These are phyloP conservation scores for Trachythela sp. DNA, from an alignment of 64 coral and sea anemone species.

Conservation along the genomic window DNA sequence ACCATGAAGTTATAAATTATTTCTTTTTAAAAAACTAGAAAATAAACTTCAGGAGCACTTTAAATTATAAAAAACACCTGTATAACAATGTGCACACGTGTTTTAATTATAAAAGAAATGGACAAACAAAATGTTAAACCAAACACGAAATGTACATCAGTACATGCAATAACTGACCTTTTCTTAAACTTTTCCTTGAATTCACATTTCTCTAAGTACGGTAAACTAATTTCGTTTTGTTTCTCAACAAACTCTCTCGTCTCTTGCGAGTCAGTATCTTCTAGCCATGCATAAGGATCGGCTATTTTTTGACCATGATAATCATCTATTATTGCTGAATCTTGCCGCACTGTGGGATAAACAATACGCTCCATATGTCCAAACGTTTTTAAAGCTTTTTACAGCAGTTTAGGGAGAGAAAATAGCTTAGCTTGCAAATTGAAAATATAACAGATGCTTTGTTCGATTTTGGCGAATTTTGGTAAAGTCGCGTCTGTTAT, in stretches of 20 bases:
- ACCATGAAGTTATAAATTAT: too few species aligned
- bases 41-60: too few species aligned
- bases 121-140: not conserved
- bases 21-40: too few species aligned
- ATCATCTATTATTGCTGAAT: slow-evolving; percentile 49
- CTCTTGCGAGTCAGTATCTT: slow-evolving; percentile 69
- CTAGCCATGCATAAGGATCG: slow-evolving; percentile 70
- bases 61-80: too few species aligned
- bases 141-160: not conserved
- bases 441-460: not conserved
- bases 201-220: slow-evolving; percentile 61
- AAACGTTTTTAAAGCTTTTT: not conserved
- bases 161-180: slow-evolving; percentile 39
- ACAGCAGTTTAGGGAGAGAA: not conserved
- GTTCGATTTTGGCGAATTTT: not conserved
- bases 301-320: slow-evolving; percentile 61
- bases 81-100: too few species aligned
- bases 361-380: not conserved
- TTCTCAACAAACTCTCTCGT: slow-evolving; percentile 62
- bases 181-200: slow-evolving; percentile 72
- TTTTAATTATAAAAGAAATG: too few species aligned
- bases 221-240: slow-evolving; percentile 61
- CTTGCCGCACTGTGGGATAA: slow-evolving; percentile 40
- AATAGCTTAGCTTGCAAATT: not conserved
- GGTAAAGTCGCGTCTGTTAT: too few species aligned